Evolutionary conservation across 2,113 vertebrate genomes (phyloP), one percentile per base, ranked within the genome.

Genomic region (Vimba vimba): DNA sequence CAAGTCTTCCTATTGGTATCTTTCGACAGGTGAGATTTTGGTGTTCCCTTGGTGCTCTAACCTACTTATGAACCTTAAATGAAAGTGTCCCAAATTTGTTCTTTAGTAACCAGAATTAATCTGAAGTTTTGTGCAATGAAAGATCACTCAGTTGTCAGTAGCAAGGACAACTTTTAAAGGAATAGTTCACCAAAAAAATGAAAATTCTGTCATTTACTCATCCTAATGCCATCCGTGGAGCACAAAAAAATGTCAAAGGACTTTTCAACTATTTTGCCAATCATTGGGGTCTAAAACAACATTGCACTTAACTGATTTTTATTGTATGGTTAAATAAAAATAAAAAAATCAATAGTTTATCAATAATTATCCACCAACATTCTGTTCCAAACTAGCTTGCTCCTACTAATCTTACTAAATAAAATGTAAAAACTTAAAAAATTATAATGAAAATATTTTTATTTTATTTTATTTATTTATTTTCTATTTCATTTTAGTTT

Each of bases 1-100:
- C 96, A 89, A 97, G 96, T 88, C 92, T 97, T 82, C 96, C 96
- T 6, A 92, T 96, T 52, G 95, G 95, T 27, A 95, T 96, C 86
- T 95, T 94, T 91, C 94, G 94, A 92, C 95, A 96, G 96, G 96
- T 97, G 94, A 93, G 60, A 25, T 33, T 62, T 30, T 30, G 25
- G 15, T 33, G 57, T 77, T 33, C 75, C 27, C 33, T 71, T 71
- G 68, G 4, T 39, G 8, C 52, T 78, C 19, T 2, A 52, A 50
- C 25, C 74, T 71, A 71, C 19, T 5, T 10, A 23, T 21, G 19
- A 36, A 19, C 17, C 23, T 75, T 17, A 47, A 75, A 75, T 47
- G 1, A 75, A 45, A 52, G 15, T 30, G 25, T 11, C 75, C 15
- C 19, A 55, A 50, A 77, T 21, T 2, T 77, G 47, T 30, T 52